These are phyloP conservation scores for Drosophila limbata DNA, from an alignment of 2,888 invertebrate genomes.

Conservation along the genomic window DNA sequence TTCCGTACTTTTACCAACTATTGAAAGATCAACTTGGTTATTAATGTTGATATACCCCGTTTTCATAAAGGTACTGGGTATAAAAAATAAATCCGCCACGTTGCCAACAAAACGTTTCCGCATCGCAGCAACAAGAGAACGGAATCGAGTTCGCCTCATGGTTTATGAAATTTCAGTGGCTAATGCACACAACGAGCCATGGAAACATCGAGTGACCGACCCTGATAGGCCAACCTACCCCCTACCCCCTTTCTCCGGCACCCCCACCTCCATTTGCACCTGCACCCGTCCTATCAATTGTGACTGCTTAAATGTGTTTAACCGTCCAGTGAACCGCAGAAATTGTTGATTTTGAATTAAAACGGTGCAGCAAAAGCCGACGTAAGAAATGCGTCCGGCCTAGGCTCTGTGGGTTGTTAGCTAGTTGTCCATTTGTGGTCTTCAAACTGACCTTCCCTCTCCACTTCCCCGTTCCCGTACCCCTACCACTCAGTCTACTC, in stretches of 20 bases:
- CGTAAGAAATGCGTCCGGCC: constrained; percentile 69
- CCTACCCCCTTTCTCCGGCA: no score
- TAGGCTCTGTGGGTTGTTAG: constrained; percentile 34
- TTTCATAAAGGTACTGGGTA: neutral
- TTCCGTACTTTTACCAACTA: no score
- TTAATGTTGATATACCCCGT: neutral
- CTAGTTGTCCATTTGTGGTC: constrained; percentile 74
- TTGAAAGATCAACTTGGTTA: neutral
- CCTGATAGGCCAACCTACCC: neutral
- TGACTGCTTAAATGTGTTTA: constrained; percentile 76
- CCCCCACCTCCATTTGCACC: neutral
- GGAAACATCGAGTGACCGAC: constrained; percentile 22
- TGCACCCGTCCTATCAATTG: constrained; percentile 35
- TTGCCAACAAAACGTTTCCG: constrained; percentile 72
- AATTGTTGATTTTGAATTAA: constrained; percentile 83
- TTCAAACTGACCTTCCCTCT: constrained; percentile 1
- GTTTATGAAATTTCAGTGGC: constrained; percentile 54
- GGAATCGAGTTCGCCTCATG: constrained; percentile 36
- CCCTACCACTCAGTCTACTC: constrained; percentile 3
- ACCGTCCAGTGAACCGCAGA: constrained; percentile 81
- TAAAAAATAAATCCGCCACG: constrained; percentile 39
- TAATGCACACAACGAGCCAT: constrained; percentile 31
- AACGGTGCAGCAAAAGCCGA: constrained; percentile 53
- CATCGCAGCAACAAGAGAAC: constrained; percentile 36
- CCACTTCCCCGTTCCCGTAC: neutral